Evolutionary conservation across 2,797 vertebrate genomes (phyloP).

Genomic region (Aeoliscus strigatus): DNA sequence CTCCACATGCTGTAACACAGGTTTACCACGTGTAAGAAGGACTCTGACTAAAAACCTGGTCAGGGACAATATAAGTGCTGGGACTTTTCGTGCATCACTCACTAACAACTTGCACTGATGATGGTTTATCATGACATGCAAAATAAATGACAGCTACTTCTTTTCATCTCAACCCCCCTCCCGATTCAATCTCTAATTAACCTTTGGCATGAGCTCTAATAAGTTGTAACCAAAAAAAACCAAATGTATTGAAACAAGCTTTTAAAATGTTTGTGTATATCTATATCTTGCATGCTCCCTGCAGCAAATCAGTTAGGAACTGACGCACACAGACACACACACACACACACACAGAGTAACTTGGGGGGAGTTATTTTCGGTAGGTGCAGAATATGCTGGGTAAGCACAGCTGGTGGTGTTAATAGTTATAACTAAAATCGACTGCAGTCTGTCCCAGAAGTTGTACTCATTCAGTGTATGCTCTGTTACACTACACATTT

Average conservation of each 20-base stretch:
- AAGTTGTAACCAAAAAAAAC: background rate
- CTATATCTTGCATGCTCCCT: background rate
- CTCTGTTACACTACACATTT: too few species aligned
- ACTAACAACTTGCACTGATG: too few species aligned
- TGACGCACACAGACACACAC: too few species aligned
- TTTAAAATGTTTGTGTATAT: constrained; percentile 7
- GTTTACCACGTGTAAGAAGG: too few species aligned
- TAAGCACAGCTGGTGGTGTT: constrained; percentile 43
- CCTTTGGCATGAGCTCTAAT: background rate
- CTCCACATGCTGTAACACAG: too few species aligned
- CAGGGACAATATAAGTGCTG: too few species aligned
- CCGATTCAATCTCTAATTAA: background rate
- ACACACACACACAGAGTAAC: constrained; percentile 9
- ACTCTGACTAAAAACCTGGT: too few species aligned
- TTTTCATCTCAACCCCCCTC: too few species aligned
- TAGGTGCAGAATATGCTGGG: constrained; percentile 32
- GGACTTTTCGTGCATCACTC: too few species aligned
- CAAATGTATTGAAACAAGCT: background rate
- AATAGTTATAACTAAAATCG: constrained; percentile 37
- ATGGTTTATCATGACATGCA: too few species aligned
- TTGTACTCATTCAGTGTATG: background rate
- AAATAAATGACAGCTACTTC: too few species aligned
- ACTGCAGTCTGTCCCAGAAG: constrained; percentile 2
- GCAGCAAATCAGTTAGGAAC: constrained; percentile 10
- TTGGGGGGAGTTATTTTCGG: constrained; percentile 53